Evolutionary conservation across 1,140 invertebrate species (phyloP).

Genomic region (Coelopa frigida): DNA sequence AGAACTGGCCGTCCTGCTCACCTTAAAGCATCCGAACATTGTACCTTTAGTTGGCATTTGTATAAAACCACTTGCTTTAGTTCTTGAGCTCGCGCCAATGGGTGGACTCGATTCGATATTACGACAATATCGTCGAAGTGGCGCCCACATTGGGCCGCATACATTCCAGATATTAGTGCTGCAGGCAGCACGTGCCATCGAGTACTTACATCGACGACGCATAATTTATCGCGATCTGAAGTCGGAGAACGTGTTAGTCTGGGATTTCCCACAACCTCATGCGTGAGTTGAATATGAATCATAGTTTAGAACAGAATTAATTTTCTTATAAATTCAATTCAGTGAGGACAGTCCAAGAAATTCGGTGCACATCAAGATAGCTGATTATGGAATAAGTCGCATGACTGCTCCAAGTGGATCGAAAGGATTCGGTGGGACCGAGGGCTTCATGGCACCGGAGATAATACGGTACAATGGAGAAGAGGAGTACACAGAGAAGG

Average conservation of each 20-base stretch:
- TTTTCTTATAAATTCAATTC: neutral
- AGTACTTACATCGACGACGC: conserved; percentile 89
- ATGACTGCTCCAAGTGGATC: conserved; percentile 81
- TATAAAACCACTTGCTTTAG: conserved; percentile 79
- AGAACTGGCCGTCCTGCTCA: conserved; percentile 83
- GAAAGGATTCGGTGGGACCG: conserved; percentile 95
- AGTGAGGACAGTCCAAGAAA: conserved; percentile 53
- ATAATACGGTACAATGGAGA: conserved; percentile 97
- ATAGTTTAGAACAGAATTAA: neutral
- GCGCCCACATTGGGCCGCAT: conserved; percentile 69
- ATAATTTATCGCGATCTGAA: conserved; percentile 97
- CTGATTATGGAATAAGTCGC: conserved; percentile 93
- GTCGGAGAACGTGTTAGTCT: conserved; percentile 96
- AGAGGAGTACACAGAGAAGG: conserved; percentile 97
- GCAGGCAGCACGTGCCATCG: conserved; percentile 88
- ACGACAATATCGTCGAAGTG: conserved; percentile 73
- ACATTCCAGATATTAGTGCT: conserved; percentile 79
- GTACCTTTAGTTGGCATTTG: conserved; percentile 86
- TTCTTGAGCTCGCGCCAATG: conserved; percentile 81
- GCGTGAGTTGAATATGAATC: conserved; percentile 16
- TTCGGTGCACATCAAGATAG: conserved; percentile 82
- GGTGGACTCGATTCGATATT: conserved; percentile 81
- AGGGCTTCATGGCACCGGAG: conserved; percentile 98
- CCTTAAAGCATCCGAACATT: conserved; percentile 83
- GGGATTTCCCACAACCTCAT: conserved; percentile 69